Percentiles rank a stretch among this genome's conserved stretches.
Evolutionary conservation across 2,888 invertebrate species (phyloP).

Genomic region (Frankliniella intonsa): DNA sequence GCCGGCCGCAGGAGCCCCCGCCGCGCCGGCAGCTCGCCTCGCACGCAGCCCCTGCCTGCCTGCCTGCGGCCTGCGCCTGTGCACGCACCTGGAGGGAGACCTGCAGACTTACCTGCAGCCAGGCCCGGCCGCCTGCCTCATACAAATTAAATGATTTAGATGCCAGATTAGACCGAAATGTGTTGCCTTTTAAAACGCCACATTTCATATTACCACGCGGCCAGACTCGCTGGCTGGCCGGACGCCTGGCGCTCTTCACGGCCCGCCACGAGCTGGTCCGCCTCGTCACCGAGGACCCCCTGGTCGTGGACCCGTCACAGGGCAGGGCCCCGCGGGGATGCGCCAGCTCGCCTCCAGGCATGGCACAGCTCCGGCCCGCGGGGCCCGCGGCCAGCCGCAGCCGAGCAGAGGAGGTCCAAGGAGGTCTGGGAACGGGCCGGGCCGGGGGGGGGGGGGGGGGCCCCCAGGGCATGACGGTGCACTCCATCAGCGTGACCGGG

Average conservation of each 20-base stretch:
- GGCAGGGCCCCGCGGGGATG: not conserved
- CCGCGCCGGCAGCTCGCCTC: not conserved
- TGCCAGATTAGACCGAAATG: slow-evolving; percentile 20
- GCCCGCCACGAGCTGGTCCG: not conserved
- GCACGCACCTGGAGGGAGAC: not conserved
- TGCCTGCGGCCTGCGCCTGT: not conserved
- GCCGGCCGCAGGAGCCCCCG: not conserved
- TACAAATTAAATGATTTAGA: slow-evolving; percentile 25
- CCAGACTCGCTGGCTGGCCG: too few relatives aligned
- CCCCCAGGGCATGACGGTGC: too few relatives aligned
- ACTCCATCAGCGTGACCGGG: too few relatives aligned
- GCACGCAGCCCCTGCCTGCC: not conserved
- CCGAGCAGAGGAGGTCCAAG: too few relatives aligned
- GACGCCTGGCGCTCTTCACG: not conserved
- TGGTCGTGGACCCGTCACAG: too few relatives aligned
- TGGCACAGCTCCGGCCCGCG: not conserved
- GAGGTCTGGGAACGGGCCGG: too few relatives aligned
- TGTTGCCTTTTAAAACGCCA: slow-evolving; percentile 26
- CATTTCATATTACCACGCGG: not conserved
- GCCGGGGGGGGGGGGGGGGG: too few relatives aligned
- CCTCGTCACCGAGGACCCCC: not conserved
- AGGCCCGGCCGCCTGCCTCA: not conserved
- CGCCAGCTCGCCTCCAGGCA: too few relatives aligned
- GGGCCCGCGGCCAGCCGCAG: too few relatives aligned
- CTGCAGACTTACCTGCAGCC: not conserved